phyloP scores from a whole-genome alignment of 2,113 vertebrate genomes.

The Chauna torquata region DNA sequence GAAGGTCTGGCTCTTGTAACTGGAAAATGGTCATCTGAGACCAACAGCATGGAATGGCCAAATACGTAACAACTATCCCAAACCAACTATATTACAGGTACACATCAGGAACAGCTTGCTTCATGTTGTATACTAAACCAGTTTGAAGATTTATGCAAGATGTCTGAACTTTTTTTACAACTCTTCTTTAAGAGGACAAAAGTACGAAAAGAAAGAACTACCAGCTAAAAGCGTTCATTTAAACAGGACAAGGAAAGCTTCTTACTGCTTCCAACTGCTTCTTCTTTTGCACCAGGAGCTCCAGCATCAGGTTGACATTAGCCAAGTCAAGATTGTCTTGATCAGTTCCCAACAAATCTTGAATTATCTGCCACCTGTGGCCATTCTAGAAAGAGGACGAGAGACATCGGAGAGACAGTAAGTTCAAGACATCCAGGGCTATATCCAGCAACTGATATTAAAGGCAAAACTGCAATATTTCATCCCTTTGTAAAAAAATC shows the following conservation, averaged over 20 bases:
- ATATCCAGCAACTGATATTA: not conserved
- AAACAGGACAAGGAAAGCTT: not conserved
- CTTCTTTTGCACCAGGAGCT: constrained; percentile 96
- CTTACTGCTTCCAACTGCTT: constrained; percentile 97
- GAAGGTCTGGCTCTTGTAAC: not conserved
- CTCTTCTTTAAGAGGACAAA: not conserved
- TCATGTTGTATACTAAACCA: too few species aligned
- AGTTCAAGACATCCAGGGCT: not conserved
- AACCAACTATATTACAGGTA: not conserved
- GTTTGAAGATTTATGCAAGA: too few species aligned
- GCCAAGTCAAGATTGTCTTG: constrained; percentile 97
- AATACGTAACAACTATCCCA: not conserved
- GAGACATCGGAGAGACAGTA: not conserved
- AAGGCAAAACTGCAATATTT: not conserved
- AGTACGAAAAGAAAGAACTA: not conserved
- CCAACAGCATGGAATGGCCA: not conserved
- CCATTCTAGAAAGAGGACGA: constrained; percentile 83
- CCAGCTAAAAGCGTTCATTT: not conserved
- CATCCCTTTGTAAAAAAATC: not conserved
- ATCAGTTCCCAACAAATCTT: constrained; percentile 92
- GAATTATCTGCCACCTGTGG: constrained; percentile 95
- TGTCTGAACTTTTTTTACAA: not conserved
- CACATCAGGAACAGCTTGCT: not conserved
- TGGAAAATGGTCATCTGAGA: not conserved
- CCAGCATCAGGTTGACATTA: constrained; percentile 97